These are phyloP conservation scores for Caenorhabditis elegans DNA, from an alignment of 1,140 invertebrate species.

Conservation along the genomic window WBcel235 BX284602.5:14705501-14706000, in stretches of 20 bases:
- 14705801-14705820: no score
- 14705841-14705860: no score
- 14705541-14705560: background rate
- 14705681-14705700: conserved; percentile 40
- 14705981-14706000: no score
- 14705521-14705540: conserved; percentile 22
- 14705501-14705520: conserved; percentile 11
- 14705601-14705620: conserved; percentile 87
- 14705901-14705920: no score
- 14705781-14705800: no score
- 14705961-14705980: no score
- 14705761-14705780: background rate
- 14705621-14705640: conserved; percentile 82
- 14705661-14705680: conserved; percentile 17
- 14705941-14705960: no score
- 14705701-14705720: conserved; percentile 43
- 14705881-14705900: no score
- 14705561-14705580: conserved; percentile 64
- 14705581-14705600: conserved; percentile 70
- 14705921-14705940: no score
- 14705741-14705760: background rate
- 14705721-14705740: conserved; percentile 41
- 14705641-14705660: conserved; percentile 84
- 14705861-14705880: no score
- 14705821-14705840: no score